These are phyloP conservation scores for Mesitornis unicolor DNA, from an alignment of 2,113 vertebrate species.

Conservation along the genomic window DNA sequence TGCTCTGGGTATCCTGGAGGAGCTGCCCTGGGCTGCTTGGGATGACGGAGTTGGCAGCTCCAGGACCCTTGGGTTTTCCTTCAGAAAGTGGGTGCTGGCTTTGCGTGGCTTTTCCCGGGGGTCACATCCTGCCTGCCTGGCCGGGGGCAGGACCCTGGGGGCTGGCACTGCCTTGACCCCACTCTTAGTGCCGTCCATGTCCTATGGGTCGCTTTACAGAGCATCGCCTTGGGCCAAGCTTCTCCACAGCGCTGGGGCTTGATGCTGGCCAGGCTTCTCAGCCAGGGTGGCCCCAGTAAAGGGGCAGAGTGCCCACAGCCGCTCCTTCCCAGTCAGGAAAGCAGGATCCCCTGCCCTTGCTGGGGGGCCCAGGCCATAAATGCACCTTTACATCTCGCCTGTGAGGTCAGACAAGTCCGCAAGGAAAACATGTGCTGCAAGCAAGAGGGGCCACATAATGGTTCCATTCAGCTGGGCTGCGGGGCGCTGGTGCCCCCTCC, in stretches of 20 bases:
- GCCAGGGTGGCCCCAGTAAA: not conserved
- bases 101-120: not conserved
- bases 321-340: not conserved
- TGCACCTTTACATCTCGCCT: slow-evolving; percentile 29
- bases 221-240: not conserved
- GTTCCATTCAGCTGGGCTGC: slow-evolving; percentile 55
- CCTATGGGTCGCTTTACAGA: not conserved
- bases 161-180: not conserved
- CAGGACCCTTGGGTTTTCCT: not conserved
- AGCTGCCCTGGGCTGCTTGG: not conserved
- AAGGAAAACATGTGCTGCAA: slow-evolving; percentile 37
- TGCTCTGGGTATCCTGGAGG: not conserved
- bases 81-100: not conserved
- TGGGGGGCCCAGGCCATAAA: slow-evolving; percentile 26
- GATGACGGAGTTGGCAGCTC: not conserved
- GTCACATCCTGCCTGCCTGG: not conserved
- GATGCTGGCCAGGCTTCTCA: not conserved
- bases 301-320: not conserved
- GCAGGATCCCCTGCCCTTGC: not conserved
- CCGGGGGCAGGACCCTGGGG: not conserved
- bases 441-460: slow-evolving; percentile 24
- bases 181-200: accelerated
- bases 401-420: slow-evolving; percentile 43
- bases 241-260: accelerated
- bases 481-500: slow-evolving; percentile 53